Evolutionary conservation across 2,888 invertebrate genomes (phyloP), one percentile per base, ranked within the genome.

Genomic region (Tetropium fuscum): DNA sequence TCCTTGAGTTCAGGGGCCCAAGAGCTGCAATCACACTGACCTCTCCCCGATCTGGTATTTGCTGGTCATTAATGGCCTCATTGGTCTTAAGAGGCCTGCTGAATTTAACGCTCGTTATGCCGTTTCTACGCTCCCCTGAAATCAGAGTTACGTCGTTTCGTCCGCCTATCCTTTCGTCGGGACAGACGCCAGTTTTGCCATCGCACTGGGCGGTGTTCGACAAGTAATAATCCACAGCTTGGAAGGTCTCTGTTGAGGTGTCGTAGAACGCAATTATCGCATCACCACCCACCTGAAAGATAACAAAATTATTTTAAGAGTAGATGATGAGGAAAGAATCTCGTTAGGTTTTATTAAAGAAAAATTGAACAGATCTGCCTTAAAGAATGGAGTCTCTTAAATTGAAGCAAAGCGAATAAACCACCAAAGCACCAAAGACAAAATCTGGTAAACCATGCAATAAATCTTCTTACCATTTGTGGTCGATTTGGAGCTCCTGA

Each of bases 21-120:
- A 95, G 92, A 2, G 95, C 95, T 0, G 94, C 95, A 51, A 96
- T 92, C 2, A 95, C 90, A 18, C 90, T 92, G 16, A 91, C 88
- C 40, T 74, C 63, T n/a, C 73, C 74, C 11, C 66, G 67, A 18
- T 63, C 59, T 4, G 77, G 78, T 36, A 78, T 77, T 1, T 75
- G 69, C 45, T 74, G 84, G 80, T 94, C 94, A 63, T 89, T 89
- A 25, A 85, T 82, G 0, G 90, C 85, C 70, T 94, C 93, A 67
- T 87, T 88, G 0, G 93, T 93, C 55, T 89, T 87, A 48, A 95
- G 83, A 0, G 93, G 92, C 0, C 94, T 94, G 93, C 78, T 91
- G 88, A 92, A 95, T 0, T 89, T 89, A 25, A 95, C 88, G 15
- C 89, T 90, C 0, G 94, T 94, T 0, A 95, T 87, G 0, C 94